These are phyloP conservation scores for Pseudoatta argentina DNA, from an alignment of 1,140 invertebrate species.

Conservation along the genomic window DNA sequence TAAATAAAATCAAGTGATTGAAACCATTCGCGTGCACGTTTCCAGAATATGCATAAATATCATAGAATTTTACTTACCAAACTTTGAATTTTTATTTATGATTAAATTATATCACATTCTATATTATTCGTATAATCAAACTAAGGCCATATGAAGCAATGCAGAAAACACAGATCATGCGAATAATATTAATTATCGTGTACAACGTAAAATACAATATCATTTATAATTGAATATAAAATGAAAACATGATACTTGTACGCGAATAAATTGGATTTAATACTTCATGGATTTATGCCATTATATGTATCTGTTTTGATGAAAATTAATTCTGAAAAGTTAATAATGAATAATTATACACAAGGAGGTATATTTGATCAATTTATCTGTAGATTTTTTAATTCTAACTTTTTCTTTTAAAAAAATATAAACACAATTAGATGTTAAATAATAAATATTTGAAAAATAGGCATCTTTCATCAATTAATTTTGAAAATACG, in stretches of 20 bases:
- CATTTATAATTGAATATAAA: constrained; percentile 56
- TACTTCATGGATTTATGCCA: constrained; percentile 42
- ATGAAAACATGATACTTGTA: constrained; percentile 55
- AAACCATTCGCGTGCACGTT: background rate
- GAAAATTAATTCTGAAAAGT: constrained; percentile 42
- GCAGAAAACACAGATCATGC: constrained; percentile 6
- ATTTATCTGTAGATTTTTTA: background rate
- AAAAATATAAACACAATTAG: background rate
- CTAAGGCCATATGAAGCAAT: constrained; percentile 30
- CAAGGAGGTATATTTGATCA: background rate
- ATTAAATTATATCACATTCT: constrained; percentile 41
- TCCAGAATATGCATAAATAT: constrained; percentile 30
- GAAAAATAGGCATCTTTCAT: background rate
- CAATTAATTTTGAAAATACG: background rate
- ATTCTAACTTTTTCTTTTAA: background rate
- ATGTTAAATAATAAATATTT: background rate
- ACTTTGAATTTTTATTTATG: constrained; percentile 37
- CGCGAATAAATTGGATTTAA: constrained; percentile 51
- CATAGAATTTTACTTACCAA: constrained; percentile 40
- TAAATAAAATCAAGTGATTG: constrained; percentile 25
- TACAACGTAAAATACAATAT: constrained; percentile 27
- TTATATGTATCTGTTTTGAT: background rate
- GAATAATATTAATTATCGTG: constrained; percentile 56
- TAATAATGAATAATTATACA: constrained; percentile 25
- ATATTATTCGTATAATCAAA: constrained; percentile 33